Evolutionary conservation across 2,113 vertebrate species (phyloP).

Genomic region (Corythoichthys haematopterus): DNA sequence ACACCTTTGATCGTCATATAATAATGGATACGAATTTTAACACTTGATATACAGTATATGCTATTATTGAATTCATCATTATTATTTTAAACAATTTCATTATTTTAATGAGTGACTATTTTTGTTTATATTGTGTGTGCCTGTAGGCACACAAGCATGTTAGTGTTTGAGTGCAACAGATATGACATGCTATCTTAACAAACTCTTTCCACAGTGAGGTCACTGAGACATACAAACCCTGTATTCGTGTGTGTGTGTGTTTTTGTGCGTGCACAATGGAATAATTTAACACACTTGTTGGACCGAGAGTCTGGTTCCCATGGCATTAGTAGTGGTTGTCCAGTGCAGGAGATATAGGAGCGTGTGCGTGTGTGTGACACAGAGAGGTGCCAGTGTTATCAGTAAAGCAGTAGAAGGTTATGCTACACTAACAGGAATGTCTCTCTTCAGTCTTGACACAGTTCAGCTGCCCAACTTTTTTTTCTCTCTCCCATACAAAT

Average conservation of each 20-base stretch:
- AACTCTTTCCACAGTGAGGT: slow-evolving; percentile 64
- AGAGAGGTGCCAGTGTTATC: slow-evolving; percentile 96
- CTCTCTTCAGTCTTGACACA: slow-evolving; percentile 82
- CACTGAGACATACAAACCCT: slow-evolving; percentile 32
- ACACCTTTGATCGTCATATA: too few relatives aligned
- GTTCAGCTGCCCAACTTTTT: slow-evolving; percentile 80
- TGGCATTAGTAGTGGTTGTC: slow-evolving; percentile 23
- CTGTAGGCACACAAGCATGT: slow-evolving; percentile 8
- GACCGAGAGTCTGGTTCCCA: slow-evolving; percentile 70
- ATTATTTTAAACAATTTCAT: background rate
- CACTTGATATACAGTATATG: too few relatives aligned
- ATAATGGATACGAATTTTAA: too few relatives aligned
- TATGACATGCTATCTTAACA: slow-evolving; percentile 50
- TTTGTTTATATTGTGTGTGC: background rate
- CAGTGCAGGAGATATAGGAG: slow-evolving; percentile 24
- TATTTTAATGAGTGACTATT: background rate
- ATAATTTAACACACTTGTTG: slow-evolving; percentile 73
- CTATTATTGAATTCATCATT: too few relatives aligned
- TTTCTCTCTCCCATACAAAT: background rate
- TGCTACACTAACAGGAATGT: slow-evolving; percentile 88
- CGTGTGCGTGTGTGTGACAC: slow-evolving; percentile 14
- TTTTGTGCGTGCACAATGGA: slow-evolving; percentile 64
- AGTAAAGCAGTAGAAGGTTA: slow-evolving; percentile 88
- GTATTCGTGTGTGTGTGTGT: slow-evolving; percentile 34
- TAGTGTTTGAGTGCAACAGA: slow-evolving; percentile 32